Base-by-base conservation (phyloP, 2,888 invertebrate genomes). In the Apamea monoglypha region DNA sequence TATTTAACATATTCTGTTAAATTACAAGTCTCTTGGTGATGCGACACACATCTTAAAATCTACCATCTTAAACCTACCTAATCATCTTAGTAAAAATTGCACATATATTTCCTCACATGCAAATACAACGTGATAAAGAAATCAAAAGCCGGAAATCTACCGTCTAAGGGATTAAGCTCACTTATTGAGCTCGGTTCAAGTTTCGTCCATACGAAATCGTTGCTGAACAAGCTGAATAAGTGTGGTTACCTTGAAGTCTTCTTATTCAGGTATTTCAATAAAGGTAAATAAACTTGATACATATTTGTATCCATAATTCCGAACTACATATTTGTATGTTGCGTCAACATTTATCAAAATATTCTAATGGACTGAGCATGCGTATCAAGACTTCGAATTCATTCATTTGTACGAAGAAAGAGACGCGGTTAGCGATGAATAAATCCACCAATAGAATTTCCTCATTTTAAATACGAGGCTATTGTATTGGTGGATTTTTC, bases 11-110 rank as follows among this genome's bases (percentile, higher is more conserved):
- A 84, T 63, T 73, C 67, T 70, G 67, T 59, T 67, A 70, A 47
- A 36, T 70, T 67, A 40, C 36, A 73, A 83, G 84, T 84, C 72
- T 78, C 73, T 47, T 74, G 32, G 50, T 75, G 44, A 70, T 86
- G 61, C 74, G 83, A 75, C 66, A 83, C 29, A 79, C 47, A 36
- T 64, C 64, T 84, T 87, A 85, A 59, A 68, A 64, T 64, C 50
- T 87, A 87, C 74, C 84, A 87, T n/a, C n/a, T n/a, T n/a, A n/a
- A n/a, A n/a, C n/a, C n/a, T n/a, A n/a, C n/a, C n/a, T n/a, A n/a
- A n/a, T n/a, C n/a, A n/a, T n/a, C 78, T 66, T 66, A 83, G 3
- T 44, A 69, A 76, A 77, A 83, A 84, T 87, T 84, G 76, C 80
- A 84, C 74, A 74, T 32, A 47, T 14, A 64, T 61, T 50, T 53